These are phyloP conservation scores for Eristalis arbustorum DNA, from an alignment of 2,888 invertebrate genomes.

Conservation along the genomic window DNA sequence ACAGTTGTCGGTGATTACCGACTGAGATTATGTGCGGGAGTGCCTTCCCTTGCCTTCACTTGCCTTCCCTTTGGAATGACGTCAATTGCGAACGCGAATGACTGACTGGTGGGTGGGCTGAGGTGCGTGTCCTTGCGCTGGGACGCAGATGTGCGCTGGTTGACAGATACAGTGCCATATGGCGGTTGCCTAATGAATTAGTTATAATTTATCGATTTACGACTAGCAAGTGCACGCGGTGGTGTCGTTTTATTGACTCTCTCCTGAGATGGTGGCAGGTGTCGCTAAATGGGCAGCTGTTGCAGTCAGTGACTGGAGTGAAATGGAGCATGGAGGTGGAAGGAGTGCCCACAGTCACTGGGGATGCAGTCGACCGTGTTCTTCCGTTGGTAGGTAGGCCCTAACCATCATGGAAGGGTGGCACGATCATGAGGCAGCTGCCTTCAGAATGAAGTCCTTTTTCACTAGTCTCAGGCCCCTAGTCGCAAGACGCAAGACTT, in stretches of 20 bases:
- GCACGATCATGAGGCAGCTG: too few species aligned
- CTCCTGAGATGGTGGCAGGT: neutral
- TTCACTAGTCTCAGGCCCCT: too few species aligned
- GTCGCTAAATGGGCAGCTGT: neutral
- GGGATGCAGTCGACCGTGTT: too few species aligned
- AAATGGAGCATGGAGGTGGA: too few species aligned
- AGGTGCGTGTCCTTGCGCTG: neutral
- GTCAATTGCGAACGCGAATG: neutral
- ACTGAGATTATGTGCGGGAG: neutral
- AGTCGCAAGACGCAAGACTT: too few species aligned
- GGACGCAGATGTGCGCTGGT: neutral
- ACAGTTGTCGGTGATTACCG: constrained; percentile 6
- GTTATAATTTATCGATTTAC: neutral
- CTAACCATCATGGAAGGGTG: too few species aligned
- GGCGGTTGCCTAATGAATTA: neutral
- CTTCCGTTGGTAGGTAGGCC: too few species aligned
- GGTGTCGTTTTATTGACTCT: neutral
- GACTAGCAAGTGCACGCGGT: neutral
- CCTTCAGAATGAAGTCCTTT: too few species aligned
- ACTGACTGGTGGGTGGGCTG: too few species aligned
- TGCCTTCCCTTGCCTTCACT: neutral
- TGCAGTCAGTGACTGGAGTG: too few species aligned
- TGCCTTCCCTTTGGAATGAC: too few species aligned
- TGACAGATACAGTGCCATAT: neutral
- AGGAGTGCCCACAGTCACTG: too few species aligned